Conservation (phyloP, 2,888 invertebrate species). For the Schizaphis graminum region DNA sequence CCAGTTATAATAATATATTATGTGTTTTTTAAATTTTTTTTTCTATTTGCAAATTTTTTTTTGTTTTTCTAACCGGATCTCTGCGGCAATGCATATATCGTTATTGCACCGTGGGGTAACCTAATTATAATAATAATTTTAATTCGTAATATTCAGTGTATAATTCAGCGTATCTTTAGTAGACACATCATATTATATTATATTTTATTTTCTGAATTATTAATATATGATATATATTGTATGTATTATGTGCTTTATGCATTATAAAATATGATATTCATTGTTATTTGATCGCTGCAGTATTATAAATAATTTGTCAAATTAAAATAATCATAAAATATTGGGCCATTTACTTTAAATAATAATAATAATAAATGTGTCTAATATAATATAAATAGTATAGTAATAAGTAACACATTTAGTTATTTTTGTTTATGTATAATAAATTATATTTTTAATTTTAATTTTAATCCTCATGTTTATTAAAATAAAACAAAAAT, state of each 20-base stretch:
- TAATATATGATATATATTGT: background rate
- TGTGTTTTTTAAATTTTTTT: background rate
- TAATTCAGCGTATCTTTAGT: background rate
- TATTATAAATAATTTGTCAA: background rate
- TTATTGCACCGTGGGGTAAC: background rate
- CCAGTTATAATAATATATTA: background rate
- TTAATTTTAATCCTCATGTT: background rate
- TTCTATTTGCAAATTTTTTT: background rate
- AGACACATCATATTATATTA: background rate
- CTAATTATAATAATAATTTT: background rate
- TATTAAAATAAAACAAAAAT: background rate
- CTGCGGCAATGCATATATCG: background rate
- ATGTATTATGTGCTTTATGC: background rate
- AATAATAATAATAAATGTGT: background rate
- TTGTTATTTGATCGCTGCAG: background rate
- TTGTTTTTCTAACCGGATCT: slow-evolving; percentile 1
- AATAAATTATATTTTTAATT: background rate
- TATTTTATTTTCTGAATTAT: background rate
- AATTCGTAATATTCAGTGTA: background rate
- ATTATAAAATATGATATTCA: background rate
- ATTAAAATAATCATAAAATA: background rate
- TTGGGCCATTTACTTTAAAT: background rate
- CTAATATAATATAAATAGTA: background rate
- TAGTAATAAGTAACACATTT: background rate
- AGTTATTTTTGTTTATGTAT: background rate